phyloP scores from a whole-genome alignment of 2,113 vertebrate genomes.

The Athene noctua region DNA sequence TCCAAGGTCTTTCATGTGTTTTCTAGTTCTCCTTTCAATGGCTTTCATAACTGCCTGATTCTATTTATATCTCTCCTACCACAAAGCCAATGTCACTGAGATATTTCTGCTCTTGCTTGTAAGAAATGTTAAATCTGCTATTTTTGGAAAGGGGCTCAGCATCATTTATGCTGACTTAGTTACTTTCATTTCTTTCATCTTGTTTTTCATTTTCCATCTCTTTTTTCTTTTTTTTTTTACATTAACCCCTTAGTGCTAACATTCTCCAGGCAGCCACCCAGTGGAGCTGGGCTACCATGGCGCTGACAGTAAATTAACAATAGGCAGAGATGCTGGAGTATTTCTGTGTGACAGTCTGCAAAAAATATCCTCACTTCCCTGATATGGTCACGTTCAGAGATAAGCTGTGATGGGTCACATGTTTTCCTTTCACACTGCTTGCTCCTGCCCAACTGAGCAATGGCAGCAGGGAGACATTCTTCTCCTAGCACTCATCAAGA shows the following conservation, averaged over 20 bases:
- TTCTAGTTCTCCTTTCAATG: constrained; percentile 26
- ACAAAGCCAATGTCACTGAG: constrained; percentile 13
- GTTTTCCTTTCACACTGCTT: not conserved
- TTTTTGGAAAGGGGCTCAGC: constrained; percentile 3
- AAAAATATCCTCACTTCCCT: not conserved
- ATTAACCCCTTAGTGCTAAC: not conserved
- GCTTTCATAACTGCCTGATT: constrained; percentile 37
- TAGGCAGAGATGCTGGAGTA: not conserved
- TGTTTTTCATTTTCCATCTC: not conserved
- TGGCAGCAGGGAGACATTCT: constrained; percentile 25
- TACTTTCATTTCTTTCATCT: constrained; percentile 36
- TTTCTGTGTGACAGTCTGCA: not conserved
- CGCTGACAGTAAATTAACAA: not conserved
- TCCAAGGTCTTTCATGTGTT: constrained; percentile 51
- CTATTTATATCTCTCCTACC: constrained; percentile 51
- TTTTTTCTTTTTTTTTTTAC: not conserved
- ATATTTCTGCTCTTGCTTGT: not conserved
- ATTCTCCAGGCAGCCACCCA: not conserved
- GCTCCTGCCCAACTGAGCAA: constrained; percentile 20
- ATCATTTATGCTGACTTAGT: constrained; percentile 20
- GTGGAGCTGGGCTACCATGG: fast-evolving
- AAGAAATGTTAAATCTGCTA: constrained; percentile 34
- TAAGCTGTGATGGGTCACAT: not conserved
- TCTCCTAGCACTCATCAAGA: constrained; percentile 21
- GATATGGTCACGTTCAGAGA: not conserved